phyloP scores from a whole-genome alignment of 1,140 invertebrate genomes.

The Achroia grisella region DNA sequence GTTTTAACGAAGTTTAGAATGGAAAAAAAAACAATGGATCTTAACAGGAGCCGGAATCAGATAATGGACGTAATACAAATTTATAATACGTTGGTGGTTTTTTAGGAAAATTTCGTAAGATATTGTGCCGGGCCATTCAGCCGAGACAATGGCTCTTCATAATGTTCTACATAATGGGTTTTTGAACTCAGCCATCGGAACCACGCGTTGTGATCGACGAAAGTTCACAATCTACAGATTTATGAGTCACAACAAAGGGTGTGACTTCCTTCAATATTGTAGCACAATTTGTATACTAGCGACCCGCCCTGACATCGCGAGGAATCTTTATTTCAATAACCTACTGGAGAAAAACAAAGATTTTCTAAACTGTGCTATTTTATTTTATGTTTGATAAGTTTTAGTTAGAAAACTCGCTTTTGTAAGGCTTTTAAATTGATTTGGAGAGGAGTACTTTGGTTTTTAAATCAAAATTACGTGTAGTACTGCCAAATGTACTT shows the following conservation, averaged over 20 bases:
- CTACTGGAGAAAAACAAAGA: no score
- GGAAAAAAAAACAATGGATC: constrained; percentile 53
- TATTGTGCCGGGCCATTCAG: constrained; percentile 62
- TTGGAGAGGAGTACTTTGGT: no score
- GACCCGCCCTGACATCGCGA: no score
- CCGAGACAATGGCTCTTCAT: constrained; percentile 61
- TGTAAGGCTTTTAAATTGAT: no score
- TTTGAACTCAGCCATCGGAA: constrained; percentile 62
- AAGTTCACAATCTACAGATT: constrained; percentile 42
- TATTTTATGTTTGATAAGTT: no score
- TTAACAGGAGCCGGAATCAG: constrained; percentile 37
- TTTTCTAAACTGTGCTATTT: no score
- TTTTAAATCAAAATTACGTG: no score
- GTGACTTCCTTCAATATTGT: constrained; percentile 28
- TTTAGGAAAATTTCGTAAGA: constrained; percentile 65
- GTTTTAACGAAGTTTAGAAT: neutral
- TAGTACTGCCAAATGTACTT: no score
- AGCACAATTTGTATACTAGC: no score
- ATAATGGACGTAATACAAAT: constrained; percentile 64
- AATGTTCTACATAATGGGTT: constrained; percentile 64
- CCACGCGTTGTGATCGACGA: constrained; percentile 50
- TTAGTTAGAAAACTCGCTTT: no score
- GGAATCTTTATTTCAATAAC: no score
- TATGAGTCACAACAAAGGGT: constrained; percentile 46
- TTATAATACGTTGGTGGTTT: constrained; percentile 58